Evolutionary conservation across 2,888 invertebrate genomes (phyloP).

Genomic region (Drosophila tanythrix): DNA sequence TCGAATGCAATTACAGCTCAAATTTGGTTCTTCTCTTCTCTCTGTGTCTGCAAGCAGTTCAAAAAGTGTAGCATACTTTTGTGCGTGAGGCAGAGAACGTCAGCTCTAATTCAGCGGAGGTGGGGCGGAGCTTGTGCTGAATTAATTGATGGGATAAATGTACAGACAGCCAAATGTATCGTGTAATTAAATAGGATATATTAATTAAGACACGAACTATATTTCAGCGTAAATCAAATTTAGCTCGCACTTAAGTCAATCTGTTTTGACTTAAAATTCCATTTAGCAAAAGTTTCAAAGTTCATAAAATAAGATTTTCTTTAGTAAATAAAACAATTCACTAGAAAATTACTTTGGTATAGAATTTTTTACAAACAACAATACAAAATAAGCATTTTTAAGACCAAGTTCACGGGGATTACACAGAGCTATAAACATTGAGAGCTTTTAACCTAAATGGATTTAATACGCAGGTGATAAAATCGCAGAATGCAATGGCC

Average conservation of each 20-base stretch:
- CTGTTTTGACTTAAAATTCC: not conserved
- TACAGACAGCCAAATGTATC: not conserved
- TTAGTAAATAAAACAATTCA: not conserved
- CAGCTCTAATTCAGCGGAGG: not conserved
- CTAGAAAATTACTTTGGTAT: too few relatives aligned
- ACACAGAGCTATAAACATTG: not conserved
- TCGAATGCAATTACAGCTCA: slow-evolving; percentile 61
- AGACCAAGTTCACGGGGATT: not conserved
- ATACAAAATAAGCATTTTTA: not conserved
- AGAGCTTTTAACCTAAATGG: not conserved
- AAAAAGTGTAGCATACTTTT: slow-evolving; percentile 48
- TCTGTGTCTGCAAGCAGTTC: not conserved
- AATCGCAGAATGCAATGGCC: not conserved
- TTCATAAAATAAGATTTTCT: not conserved
- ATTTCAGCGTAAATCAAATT: not conserved
- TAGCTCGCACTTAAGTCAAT: too few relatives aligned
- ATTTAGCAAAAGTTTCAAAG: not conserved
- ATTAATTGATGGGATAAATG: not conserved
- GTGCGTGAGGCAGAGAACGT: slow-evolving; percentile 43
- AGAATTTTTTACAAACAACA: not conserved
- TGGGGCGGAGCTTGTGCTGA: not conserved
- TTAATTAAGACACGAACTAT: not conserved
- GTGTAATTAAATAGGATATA: not conserved
- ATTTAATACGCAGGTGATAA: not conserved
- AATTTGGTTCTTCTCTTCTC: slow-evolving; percentile 8